A percentile compares a stretch with the other conserved stretches of the same genome.
Evolutionary conservation across 2,888 invertebrate genomes (phyloP).

Genomic region (Pammene aurita): DNA sequence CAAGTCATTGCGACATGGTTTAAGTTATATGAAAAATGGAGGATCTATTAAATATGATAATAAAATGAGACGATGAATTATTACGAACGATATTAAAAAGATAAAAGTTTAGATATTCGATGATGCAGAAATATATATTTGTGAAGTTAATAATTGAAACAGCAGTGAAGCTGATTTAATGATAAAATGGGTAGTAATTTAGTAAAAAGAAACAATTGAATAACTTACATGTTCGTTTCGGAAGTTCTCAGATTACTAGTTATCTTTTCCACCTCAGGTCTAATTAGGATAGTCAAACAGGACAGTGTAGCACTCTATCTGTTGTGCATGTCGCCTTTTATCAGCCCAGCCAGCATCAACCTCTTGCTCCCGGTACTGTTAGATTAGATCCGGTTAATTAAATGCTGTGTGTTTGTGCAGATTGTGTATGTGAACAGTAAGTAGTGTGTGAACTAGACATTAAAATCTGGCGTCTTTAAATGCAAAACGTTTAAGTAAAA

Average conservation of each 20-base stretch:
- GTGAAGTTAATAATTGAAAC: no score
- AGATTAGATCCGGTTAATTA: conserved; percentile 41
- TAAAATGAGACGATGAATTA: background rate
- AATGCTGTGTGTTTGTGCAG: conserved; percentile 32
- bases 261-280: conserved; percentile 14
- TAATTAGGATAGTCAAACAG: conserved; percentile 24
- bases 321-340: conserved; percentile 39
- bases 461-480: background rate
- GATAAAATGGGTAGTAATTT: no score
- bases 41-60: background rate
- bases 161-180: no score
- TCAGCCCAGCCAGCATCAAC: conserved; percentile 36
- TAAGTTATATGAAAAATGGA: background rate
- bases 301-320: conserved; percentile 32
- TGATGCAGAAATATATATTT: no score
- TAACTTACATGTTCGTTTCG: background rate
- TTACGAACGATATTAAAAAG: no score
- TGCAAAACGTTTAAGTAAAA: no score
- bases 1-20: background rate
- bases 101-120: no score
- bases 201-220: background rate
- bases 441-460: conserved; percentile 16
- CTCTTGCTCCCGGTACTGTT: conserved; percentile 32
- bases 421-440: conserved; percentile 28
- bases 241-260: background rate